Conservation (phyloP, 1,140 invertebrate genomes). For the Bradynema listronoti region DNA sequence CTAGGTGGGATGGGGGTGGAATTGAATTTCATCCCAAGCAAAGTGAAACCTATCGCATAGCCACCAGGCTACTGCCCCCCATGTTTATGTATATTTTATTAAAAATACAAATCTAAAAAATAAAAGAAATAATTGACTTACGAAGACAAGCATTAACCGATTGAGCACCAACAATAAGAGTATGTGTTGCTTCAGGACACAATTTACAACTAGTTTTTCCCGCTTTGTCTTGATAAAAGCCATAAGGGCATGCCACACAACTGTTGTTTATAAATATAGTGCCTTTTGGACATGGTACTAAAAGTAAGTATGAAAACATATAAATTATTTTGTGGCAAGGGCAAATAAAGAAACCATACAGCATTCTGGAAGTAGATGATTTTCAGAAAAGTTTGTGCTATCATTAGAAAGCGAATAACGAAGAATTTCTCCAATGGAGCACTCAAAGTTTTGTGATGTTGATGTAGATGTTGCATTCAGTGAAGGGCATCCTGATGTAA, state of each 20-base stretch:
- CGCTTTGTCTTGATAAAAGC: conserved; percentile 77
- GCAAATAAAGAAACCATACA: conserved; percentile 64
- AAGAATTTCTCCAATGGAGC: conserved; percentile 81
- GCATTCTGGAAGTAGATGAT: conserved; percentile 73
- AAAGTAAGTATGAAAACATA: conserved; percentile 20
- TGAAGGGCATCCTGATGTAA: conserved; percentile 83
- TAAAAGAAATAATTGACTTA: conserved; percentile 36
- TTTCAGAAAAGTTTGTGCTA: conserved; percentile 6
- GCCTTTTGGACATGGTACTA: conserved; percentile 55
- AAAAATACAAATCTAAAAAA: no score
- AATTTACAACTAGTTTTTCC: conserved; percentile 76
- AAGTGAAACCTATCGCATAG: no score
- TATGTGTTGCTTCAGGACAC: conserved; percentile 85
- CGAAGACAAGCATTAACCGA: conserved; percentile 58
- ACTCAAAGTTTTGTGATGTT: conserved; percentile 79
- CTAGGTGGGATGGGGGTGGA: no score
- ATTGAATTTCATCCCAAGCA: no score
- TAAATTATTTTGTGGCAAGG: neutral
- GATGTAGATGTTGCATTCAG: conserved; percentile 75
- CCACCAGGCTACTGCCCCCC: no score
- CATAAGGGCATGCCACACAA: conserved; percentile 58
- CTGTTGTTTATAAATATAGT: conserved; percentile 54
- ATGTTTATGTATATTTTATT: no score
- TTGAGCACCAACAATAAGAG: conserved; percentile 72
- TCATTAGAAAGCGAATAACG: conserved; percentile 61